Evolutionary conservation across 2,797 vertebrate species (phyloP), one percentile per base, ranked within the genome.

Genomic region (Nannoperca australis): DNA sequence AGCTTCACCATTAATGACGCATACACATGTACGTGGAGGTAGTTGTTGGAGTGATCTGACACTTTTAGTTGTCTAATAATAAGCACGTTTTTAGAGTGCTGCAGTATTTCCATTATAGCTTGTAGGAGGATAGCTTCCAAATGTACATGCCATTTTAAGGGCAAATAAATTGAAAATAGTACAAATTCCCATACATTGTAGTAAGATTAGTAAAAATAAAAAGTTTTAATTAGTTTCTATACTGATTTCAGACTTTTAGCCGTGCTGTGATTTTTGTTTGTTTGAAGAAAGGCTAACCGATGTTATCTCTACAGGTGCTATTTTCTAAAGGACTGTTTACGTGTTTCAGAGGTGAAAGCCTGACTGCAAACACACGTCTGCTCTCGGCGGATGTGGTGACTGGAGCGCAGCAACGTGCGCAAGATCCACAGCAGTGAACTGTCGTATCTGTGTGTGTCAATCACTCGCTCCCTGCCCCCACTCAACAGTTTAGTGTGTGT

Each of bases 391-490:
- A 93, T 90, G 90, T 89, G 91, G 88, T 79, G 68, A 81, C 74
- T 49, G 2, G 67, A 62, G 63, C 44, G 27, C 74, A 47, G 14
- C 49, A 67, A 70, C 20, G 80, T 66, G 32, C 42, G 38, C 77
- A 51, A 76, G 59, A 68, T 82, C 68, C 81, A 79, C 83, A 74
- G 44, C 60, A 47, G 38, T 71, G 75, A 77, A 36, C 64, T 34
- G 20, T 27, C 45, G 22, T 75, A 36, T 58, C 68, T 81, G 84
- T 76, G 85, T 82, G 71, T 84, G 87, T 88, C 85, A 87, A 72
- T 88, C 81, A 83, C 67, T 40, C 62, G 50, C 69, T 77, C 88
- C 92, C 92, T 85, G 82, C 88, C 90, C 91, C 91, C 91, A 88
- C 79, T 62, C 64, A 59, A 62, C 70, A 61, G 58, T 42, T 36